A percentile compares a stretch with the other conserved stretches of the same genome.
Conservation (phyloP, 92 coral and sea anemone species). For the Metridium senile region DNA sequence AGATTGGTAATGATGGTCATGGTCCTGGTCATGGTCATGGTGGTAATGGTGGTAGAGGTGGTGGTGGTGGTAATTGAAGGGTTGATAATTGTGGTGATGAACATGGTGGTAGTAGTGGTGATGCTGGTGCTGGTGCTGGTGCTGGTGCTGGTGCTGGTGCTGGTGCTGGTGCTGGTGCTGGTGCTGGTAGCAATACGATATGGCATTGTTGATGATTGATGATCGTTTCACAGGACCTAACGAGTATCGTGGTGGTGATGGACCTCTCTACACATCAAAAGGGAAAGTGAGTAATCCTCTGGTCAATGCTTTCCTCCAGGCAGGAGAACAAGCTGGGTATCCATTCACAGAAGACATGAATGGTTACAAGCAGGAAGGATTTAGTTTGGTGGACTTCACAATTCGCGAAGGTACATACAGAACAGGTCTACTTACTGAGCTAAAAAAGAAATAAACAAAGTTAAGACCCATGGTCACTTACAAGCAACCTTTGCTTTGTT, state of each 20-base stretch:
- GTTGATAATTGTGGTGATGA: not conserved
- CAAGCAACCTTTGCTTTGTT: too few relatives aligned
- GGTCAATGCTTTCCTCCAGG: too few relatives aligned
- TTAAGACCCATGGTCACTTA: too few relatives aligned
- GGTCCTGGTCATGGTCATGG: not conserved
- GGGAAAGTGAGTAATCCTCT: too few relatives aligned
- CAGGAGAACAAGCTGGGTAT: too few relatives aligned
- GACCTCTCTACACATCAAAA: too few relatives aligned
- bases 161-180: not conserved
- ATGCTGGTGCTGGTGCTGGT: not conserved
- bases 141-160: not conserved
- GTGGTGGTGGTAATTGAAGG: not conserved
- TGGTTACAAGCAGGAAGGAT: constrained; percentile 78
- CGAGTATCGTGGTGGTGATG: too few relatives aligned
- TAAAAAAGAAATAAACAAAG: too few relatives aligned
- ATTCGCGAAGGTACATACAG: constrained; percentile 53
- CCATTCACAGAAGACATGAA: too few relatives aligned
- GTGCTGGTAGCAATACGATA: too few relatives aligned
- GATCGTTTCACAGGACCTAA: not conserved
- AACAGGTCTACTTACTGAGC: too few relatives aligned
- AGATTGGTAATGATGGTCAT: not conserved
- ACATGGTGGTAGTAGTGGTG: not conserved
- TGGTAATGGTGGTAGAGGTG: not conserved
- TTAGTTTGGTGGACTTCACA: constrained; percentile 68
- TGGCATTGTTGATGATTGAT: too few relatives aligned